Evolutionary conservation across 2,888 invertebrate species (phyloP), one percentile per base, ranked within the genome.

Genomic region (Chymomyza caudatula): DNA sequence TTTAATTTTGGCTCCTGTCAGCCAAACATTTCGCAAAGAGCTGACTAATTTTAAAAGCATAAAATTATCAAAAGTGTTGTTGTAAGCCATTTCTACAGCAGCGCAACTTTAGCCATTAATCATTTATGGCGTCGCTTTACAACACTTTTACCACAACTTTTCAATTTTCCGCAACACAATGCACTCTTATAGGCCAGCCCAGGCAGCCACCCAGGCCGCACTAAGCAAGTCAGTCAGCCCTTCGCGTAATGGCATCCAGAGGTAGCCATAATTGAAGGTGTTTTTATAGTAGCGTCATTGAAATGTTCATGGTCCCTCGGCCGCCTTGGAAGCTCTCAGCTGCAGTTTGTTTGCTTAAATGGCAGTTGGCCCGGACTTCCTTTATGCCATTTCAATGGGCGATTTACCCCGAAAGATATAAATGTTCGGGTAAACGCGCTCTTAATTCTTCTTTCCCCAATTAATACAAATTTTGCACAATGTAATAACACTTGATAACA

Each of bases 91-190:
- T 13, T 13, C 71, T 63, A 56, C 64, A 70, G 54, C 53, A 52
- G 15, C 47, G 61, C 71, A 83, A 85, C 78, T 81, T 76, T 70
- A 60, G 47, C 70, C 87, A 87, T 85, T 87, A 82, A 85, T 87
- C 85, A 85, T 85, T 87, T 84, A 79, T 86, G 78, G 85, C 17
- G 25, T 49, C 54, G 54, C 49, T 66, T 62, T 52, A 52, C 73
- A 67, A 71, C 25, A 25, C 23, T 23, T 25, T 25, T 23, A 6
- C 25, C 3, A 22, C 47, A 23, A 53, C 25, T 71, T 63, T 51
- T 20, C 51, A 73, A 75, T 61, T 73, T 73, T 77, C 65, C 71
- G 77, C 70, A 65, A 60, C 67, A 67, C 71, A 79, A 67, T 79
- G 73, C 75, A 77, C 52, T 77, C 77, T 74, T 74, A 82, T 78